Percentiles rank a stretch among this genome's conserved stretches.
Evolutionary conservation across 2,113 vertebrate genomes (phyloP).

Genomic region (Platichthys stellatus): DNA sequence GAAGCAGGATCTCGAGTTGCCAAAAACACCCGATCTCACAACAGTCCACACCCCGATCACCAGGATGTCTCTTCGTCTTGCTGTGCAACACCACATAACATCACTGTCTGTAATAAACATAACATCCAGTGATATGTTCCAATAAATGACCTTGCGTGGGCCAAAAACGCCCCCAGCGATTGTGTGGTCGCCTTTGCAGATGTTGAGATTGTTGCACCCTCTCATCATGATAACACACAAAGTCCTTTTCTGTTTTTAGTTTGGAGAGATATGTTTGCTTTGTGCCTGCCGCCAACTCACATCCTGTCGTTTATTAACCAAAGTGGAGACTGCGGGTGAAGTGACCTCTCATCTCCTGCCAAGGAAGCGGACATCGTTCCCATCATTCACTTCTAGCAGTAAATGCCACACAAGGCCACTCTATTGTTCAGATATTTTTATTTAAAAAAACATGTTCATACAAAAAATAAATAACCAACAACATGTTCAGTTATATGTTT

Average conservation of each 20-base stretch:
- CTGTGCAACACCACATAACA: not conserved
- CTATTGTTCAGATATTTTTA: conserved; percentile 59
- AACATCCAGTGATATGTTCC: no score
- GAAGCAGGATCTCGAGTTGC: not conserved
- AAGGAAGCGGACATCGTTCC: conserved; percentile 7
- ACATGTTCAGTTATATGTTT: conserved; percentile 21
- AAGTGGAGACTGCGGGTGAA: conserved; percentile 21
- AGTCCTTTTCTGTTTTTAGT: not conserved
- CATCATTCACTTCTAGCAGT: conserved; percentile 1
- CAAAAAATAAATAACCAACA: conserved; percentile 68
- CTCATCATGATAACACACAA: not conserved
- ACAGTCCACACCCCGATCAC: not conserved
- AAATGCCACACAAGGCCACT: conserved; percentile 21
- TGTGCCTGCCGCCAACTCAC: conserved; percentile 27
- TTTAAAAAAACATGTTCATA: conserved; percentile 44
- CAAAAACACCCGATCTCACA: conserved; percentile 5
- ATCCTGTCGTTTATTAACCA: conserved; percentile 62
- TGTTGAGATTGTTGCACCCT: no score
- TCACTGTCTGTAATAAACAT: no score
- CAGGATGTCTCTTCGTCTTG: not conserved
- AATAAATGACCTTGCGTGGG: not conserved
- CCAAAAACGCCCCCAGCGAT: no score
- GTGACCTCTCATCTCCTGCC: conserved; percentile 52
- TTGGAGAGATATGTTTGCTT: conserved; percentile 34
- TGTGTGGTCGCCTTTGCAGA: no score